Base-by-base conservation (phyloP, 2,797 vertebrate species). In the Knipowitschia caucasica region DNA sequence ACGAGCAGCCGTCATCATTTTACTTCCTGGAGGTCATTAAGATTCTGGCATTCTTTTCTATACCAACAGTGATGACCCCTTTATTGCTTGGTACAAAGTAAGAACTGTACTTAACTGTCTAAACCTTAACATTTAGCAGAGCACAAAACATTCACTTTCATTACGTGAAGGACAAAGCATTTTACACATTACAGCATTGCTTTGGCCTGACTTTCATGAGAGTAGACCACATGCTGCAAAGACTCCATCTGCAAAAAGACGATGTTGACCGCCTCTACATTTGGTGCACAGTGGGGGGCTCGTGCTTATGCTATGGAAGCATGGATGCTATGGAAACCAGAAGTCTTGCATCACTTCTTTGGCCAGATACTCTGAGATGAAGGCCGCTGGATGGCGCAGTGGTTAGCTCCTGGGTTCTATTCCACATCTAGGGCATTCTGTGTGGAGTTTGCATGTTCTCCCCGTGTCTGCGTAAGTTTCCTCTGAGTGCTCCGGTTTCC, bases 321-420 rank as follows among this genome's bases (percentile, higher is more conserved):
- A n/a, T n/a, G 56, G 64, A 72, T 71, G 67, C 80, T 68, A 81
- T 81, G 74, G 76, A 69, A 75, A 85, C 71, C 55, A 46, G 46
- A 73, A 53, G 15, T 66, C 39, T 43, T 38, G 30, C 50, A 45
- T 39, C 29, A 21, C 46, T 20, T 47, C 45, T 49, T 23, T 33
- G 8, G 27, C 43, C 4, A 4, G 38, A 45, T 49, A 61, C 44
- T 51, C 60, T 35, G 29, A 69, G 43, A 56, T 49, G 9, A 54
- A 43, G 58, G 53, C 42, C 9, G 44, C 25, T 11, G 17, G 26
- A 12, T n/a, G n/a, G n/a, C n/a, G n/a, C n/a, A n/a, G n/a, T n/a
- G n/a, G n/a, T n/a, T n/a, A n/a, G n/a, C n/a, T n/a, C n/a, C n/a
- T n/a, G n/a, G n/a, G n/a, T n/a, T n/a, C n/a, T n/a, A n/a, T n/a